Evolutionary conservation across 2,797 vertebrate genomes (phyloP).

Genomic region (Dicrostonyx torquatus): DNA sequence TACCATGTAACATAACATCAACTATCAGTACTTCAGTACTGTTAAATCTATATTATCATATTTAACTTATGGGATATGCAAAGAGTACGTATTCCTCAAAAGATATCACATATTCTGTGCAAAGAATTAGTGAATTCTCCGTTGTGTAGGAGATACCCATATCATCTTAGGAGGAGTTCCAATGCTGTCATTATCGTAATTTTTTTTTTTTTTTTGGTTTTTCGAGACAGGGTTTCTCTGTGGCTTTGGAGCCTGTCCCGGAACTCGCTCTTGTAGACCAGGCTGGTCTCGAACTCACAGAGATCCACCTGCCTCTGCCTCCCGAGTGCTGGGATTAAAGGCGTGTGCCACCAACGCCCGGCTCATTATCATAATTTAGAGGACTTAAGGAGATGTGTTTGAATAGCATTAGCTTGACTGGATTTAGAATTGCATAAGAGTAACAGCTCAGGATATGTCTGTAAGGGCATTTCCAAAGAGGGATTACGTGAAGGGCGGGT

Average conservation of each 20-base stretch:
- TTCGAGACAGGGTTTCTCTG: too few species aligned
- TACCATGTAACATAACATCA: background rate
- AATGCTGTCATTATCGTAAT: background rate
- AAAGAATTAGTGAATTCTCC: background rate
- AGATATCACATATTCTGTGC: background rate
- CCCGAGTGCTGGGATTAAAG: too few species aligned
- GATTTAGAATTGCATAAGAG: background rate
- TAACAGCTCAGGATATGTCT: background rate
- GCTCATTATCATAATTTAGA: background rate
- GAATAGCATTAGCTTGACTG: background rate
- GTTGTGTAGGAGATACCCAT: background rate
- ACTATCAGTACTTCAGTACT: background rate
- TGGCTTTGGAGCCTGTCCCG: too few species aligned
- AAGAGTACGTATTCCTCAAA: background rate
- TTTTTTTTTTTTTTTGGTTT: too few species aligned
- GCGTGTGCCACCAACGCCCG: too few species aligned
- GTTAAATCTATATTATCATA: background rate
- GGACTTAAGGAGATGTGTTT: background rate
- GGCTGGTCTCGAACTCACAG: too few species aligned
- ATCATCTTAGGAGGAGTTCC: background rate
- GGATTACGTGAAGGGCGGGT: background rate
- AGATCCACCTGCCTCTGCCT: too few species aligned
- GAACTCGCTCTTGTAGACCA: too few species aligned
- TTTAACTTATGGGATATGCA: background rate
- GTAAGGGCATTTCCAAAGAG: background rate